Base-by-base conservation (phyloP, 2,797 vertebrate genomes). In the Hydrophis major region DNA sequence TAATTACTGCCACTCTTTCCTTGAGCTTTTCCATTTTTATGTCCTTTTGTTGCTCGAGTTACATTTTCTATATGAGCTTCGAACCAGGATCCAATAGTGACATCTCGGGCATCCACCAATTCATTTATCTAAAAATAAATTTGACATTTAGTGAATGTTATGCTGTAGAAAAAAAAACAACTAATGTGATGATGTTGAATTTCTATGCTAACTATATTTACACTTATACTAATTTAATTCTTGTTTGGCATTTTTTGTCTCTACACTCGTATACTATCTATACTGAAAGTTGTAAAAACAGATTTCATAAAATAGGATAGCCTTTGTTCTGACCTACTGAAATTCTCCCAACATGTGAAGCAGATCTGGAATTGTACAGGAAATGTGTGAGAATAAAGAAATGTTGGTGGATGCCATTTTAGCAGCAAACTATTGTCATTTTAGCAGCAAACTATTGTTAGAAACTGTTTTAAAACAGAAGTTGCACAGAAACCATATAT, bases 101-200 rank as follows among this genome's bases (percentile, higher is more conserved):
- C 97, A 96, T 99, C 99, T 96, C 99, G 98, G 96, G 98, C 99
- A 98, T 99, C 99, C 98, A 99, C 99, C 97, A 99, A 97, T 97
- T 99, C 99, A 18, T 99, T 99, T 96, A 99, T 98, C 99, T 99
- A 97, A 94, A 97, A 97, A 88, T 47, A 95, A 96, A 95, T 96
- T 94, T 92, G 74, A 94, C 91, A 97, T 96, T 96, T 42, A 97
- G 94, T 96, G 94, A 95, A 96, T 92, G n/a, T 25, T 96, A 0
- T 86, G 22, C 37, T 88, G 50, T 89, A 89, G 78, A 7, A 91
- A 4, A 37, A 37, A 50, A 66, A 6, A 91, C 87, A 93, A 90
- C 25, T 78, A 25, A 86, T n/a, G 57, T 74, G 59, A 86, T 28
- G 42, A 50, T 47, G 18, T 22, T 25, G 47, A 42, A 13, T 78